Evolutionary conservation across 2,113 vertebrate species (phyloP).

Genomic region (Podarcis muralis): DNA sequence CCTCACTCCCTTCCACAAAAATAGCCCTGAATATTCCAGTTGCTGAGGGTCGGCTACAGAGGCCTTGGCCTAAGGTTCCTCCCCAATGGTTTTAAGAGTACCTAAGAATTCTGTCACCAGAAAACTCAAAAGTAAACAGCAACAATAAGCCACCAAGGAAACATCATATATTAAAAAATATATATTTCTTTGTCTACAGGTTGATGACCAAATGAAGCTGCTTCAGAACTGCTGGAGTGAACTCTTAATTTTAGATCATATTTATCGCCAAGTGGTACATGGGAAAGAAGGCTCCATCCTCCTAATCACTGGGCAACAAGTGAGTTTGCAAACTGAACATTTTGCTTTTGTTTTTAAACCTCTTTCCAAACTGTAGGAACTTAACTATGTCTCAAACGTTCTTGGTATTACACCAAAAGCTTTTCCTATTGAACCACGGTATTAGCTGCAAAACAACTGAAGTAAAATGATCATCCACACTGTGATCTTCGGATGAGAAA

Average conservation of each 20-base stretch:
- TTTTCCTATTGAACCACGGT: background rate
- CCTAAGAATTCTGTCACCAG: background rate
- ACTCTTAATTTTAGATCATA: conserved; percentile 96
- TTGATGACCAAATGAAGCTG: conserved; percentile 99
- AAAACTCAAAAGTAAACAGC: background rate
- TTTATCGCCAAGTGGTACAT: conserved; percentile 96
- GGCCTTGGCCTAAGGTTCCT: background rate
- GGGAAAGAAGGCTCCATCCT: conserved; percentile 95
- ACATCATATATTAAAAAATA: background rate
- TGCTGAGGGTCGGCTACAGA: no score
- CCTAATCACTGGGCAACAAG: conserved; percentile 97
- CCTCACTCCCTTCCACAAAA: no score
- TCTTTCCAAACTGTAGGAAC: conserved; percentile 49
- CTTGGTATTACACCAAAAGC: conserved; percentile 26
- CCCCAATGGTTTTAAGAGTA: background rate
- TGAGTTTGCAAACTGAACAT: conserved; percentile 71
- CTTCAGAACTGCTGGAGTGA: conserved; percentile 99
- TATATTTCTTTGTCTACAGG: conserved; percentile 75
- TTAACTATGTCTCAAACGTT: conserved; percentile 64
- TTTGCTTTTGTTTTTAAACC: conserved; percentile 47
- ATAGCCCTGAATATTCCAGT: no score
- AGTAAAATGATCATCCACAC: conserved; percentile 25
- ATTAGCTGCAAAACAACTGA: conserved; percentile 33
- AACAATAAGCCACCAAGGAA: background rate
- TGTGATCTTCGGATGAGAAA: no score